A percentile compares a stretch with the other conserved stretches of the same genome.
These are phyloP conservation scores for Peromyscus melanophrys DNA, from an alignment of 2,797 vertebrate species.

Conservation along the genomic window DNA sequence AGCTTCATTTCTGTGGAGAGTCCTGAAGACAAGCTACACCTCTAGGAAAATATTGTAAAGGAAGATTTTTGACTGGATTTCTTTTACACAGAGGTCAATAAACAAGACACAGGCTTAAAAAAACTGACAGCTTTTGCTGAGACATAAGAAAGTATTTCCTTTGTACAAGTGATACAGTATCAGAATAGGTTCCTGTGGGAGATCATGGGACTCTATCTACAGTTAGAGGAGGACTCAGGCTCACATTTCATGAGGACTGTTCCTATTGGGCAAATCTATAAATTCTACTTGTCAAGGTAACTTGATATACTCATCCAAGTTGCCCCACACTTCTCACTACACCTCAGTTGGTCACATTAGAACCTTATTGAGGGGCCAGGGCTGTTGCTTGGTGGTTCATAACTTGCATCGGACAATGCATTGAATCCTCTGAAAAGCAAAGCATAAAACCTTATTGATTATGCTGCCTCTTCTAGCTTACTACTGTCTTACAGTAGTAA, in stretches of 20 bases:
- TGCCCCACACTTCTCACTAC: constrained; percentile 6
- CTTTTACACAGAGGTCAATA: not conserved
- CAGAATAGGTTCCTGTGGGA: not conserved
- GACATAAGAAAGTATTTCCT: constrained; percentile 54
- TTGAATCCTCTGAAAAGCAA: not conserved
- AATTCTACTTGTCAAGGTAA: constrained; percentile 59
- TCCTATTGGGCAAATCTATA: constrained; percentile 5
- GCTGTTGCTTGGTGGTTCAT: not conserved
- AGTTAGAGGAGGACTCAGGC: not conserved
- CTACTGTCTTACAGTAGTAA: too few relatives aligned
- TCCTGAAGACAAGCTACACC: not conserved
- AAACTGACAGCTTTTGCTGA: constrained; percentile 47
- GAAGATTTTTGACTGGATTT: constrained; percentile 56
- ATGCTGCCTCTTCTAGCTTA: constrained; percentile 5
- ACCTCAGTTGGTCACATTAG: constrained; percentile 52
- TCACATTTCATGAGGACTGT: not conserved
- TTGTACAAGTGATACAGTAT: constrained; percentile 40
- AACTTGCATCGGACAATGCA: not conserved
- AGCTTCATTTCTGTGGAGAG: constrained; percentile 5
- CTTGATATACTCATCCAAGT: constrained; percentile 55
- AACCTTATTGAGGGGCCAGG: constrained; percentile 20
- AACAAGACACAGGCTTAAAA: not conserved
- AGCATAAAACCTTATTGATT: constrained; percentile 32
- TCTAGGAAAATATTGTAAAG: constrained; percentile 19
- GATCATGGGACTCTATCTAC: not conserved